Evolutionary conservation across 2,888 invertebrate genomes (phyloP), one percentile per base, ranked within the genome.

Genomic region (Ornithoptera priamus): DNA sequence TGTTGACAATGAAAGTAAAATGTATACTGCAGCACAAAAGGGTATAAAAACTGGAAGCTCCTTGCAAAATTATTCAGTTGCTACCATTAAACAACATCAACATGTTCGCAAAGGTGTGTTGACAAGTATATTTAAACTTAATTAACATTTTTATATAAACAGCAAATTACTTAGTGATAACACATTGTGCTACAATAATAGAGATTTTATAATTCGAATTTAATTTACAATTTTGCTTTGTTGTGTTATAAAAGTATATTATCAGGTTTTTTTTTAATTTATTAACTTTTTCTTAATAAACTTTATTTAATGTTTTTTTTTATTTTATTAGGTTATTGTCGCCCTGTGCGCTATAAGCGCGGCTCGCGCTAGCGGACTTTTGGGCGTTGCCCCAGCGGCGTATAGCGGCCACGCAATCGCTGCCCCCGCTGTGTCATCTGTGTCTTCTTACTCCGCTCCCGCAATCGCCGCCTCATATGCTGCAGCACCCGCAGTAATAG

Each of bases 341-440:
- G 87, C 95, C 77, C 93, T 93, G 80, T 93, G 94, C 83, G 88
- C 93, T 76, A 85, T 95, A 88, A 94, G 94, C 76, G 87, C 93
- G 64, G 94, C 92, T 83, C 93, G 87, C 80, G 94, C 94, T 75
- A 93, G 95, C 74, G 84, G 93, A 73, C 83, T 94, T 70, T 81
- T 85, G 68, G 90, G 87, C 70, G 89, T 88, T 62, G 92, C 89
- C 73, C 91, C 90, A 24, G 79, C 91, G 76, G 89, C 89, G 76
- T 94, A 88, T 87, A 93, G 86, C 84, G 88, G 79, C 84, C 93
- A 84, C 74, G 84, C 83, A 63, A 72, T 81, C 75, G 86, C 87
- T 62, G 85, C 87, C n/a, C 53, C 53, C 53, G 53, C 53, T 18
- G 53, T 53, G 6, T 53, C 53, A 1, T 53, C 53, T 6, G 53